Evolutionary conservation across 2,797 vertebrate species (phyloP).

Genomic region (Gila robusta): DNA sequence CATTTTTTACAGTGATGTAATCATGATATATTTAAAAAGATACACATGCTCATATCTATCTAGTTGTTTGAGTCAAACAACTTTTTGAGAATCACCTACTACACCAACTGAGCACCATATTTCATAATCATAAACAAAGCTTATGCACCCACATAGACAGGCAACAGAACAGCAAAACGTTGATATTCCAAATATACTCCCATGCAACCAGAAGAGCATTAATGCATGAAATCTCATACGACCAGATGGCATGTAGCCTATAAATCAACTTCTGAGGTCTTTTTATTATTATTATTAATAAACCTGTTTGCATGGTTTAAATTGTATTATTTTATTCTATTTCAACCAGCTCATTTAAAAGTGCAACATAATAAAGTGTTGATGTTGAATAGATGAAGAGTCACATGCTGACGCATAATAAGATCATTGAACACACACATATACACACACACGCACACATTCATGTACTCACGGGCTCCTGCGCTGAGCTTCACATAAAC

Average conservation of each 20-base stretch:
- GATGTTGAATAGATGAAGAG: slow-evolving; percentile 4
- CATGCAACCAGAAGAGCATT: slow-evolving; percentile 19
- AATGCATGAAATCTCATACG: slow-evolving; percentile 18
- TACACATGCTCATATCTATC: not conserved
- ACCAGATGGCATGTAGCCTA: slow-evolving; percentile 3
- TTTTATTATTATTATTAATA: not conserved
- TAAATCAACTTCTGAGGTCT: slow-evolving; percentile 2
- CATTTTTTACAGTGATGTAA: not conserved
- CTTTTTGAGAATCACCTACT: not conserved
- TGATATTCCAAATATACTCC: not conserved
- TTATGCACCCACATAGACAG: not conserved
- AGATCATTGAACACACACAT: slow-evolving; percentile 31
- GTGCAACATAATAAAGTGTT: not conserved
- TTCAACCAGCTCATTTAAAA: not conserved
- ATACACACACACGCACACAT: not conserved
- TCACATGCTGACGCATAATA: slow-evolving; percentile 45
- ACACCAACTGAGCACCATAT: not conserved
- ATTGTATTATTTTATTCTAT: not conserved
- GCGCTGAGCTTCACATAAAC: slow-evolving; percentile 63
- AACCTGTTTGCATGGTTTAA: too few species aligned
- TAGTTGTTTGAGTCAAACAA: not conserved
- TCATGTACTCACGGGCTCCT: slow-evolving; percentile 75
- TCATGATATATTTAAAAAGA: not conserved
- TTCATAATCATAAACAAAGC: slow-evolving; percentile 17
- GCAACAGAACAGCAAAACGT: not conserved